These are phyloP conservation scores for Lagopus muta DNA, from an alignment of 2,113 vertebrate genomes.

Conservation along the genomic window DNA sequence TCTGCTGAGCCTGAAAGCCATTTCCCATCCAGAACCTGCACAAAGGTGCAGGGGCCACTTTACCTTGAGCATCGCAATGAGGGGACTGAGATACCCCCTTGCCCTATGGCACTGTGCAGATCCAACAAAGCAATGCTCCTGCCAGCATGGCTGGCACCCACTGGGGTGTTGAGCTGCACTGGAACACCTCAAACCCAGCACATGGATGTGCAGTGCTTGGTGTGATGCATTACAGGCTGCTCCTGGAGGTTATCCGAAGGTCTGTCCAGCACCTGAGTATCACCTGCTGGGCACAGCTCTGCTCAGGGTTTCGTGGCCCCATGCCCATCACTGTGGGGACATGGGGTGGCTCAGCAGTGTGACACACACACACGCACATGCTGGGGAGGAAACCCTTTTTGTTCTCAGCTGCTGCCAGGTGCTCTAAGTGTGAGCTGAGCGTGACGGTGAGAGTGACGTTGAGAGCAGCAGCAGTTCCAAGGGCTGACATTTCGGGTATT, in stretches of 20 bases:
- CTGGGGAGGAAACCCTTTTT: not conserved
- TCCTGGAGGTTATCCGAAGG: not conserved
- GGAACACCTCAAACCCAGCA: accelerated
- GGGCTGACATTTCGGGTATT: not conserved
- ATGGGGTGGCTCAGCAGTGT: not conserved
- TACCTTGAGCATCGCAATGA: accelerated
- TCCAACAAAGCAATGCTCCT: not conserved
- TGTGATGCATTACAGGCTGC: accelerated
- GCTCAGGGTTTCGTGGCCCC: not conserved
- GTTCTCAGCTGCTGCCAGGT: not conserved
- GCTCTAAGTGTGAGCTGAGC: not conserved
- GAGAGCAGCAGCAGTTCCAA: not conserved
- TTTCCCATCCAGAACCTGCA: not conserved
- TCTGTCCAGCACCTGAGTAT: too few species aligned
- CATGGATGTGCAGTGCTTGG: accelerated
- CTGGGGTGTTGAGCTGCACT: not conserved
- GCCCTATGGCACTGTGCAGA: accelerated
- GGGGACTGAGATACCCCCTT: not conserved
- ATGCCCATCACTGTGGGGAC: not conserved
- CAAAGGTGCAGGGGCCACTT: not conserved
- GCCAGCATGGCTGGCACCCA: not conserved
- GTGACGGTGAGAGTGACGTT: not conserved
- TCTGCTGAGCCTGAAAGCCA: not conserved
- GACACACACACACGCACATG: not conserved
- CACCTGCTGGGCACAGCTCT: not conserved